Percentiles rank a stretch among this genome's conserved stretches.
Evolutionary conservation across 2,888 invertebrate genomes (phyloP).

Genomic region (Andrena camellia): DNA sequence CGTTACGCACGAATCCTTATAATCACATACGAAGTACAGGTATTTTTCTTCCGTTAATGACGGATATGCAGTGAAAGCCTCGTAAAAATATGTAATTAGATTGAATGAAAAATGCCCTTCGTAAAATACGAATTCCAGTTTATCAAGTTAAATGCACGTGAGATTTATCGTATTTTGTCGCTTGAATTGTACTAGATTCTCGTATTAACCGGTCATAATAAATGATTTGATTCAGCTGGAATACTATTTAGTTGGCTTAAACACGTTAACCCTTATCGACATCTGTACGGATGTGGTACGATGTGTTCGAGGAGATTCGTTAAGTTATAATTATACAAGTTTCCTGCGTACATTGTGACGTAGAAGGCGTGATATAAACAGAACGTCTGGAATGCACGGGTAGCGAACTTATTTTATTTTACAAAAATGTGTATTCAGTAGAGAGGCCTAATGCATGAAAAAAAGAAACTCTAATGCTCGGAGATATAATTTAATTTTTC

Average conservation of each 20-base stretch:
- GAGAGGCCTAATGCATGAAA: neutral
- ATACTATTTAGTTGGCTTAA: conserved; percentile 2
- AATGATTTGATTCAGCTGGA: conserved; percentile 17
- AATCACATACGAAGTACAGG: no score
- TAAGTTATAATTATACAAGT: conserved; percentile 14
- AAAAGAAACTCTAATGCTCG: neutral
- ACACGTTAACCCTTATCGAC: conserved; percentile 42
- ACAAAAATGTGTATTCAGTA: neutral
- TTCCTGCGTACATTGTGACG: neutral
- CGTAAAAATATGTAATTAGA: neutral
- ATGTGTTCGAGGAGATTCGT: conserved; percentile 20
- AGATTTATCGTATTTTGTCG: neutral
- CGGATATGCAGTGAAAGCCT: no score
- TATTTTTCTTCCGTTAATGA: neutral
- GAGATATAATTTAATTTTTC: neutral
- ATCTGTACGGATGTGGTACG: conserved; percentile 49
- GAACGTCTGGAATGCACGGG: conserved; percentile 14
- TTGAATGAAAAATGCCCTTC: neutral
- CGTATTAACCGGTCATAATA: neutral
- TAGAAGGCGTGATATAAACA: neutral
- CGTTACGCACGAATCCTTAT: neutral
- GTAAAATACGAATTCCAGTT: neutral
- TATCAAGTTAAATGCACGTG: neutral
- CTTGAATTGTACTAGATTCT: neutral
- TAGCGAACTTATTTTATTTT: conserved; percentile 4